A percentile compares a stretch with the other conserved stretches of the same genome.
Evolutionary conservation across 2,113 vertebrate species (phyloP).

Genomic region (Varanus salvator): DNA sequence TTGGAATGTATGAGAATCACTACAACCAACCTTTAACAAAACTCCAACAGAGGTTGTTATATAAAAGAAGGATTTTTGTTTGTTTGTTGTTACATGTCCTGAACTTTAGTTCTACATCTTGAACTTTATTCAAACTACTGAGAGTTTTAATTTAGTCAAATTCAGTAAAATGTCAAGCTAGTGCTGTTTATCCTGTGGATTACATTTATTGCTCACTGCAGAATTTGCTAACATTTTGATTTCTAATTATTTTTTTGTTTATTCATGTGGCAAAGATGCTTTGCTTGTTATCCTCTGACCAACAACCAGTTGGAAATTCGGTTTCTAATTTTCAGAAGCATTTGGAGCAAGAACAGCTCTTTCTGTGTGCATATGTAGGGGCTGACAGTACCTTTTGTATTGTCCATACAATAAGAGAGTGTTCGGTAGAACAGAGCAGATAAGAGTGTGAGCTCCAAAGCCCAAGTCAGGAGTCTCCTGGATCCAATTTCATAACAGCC

Average conservation of each 20-base stretch:
- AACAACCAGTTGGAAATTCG: conserved; percentile 64
- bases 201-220: conserved; percentile 71
- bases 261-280: conserved; percentile 70
- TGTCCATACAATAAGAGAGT: background rate
- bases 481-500: background rate
- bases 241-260: conserved; percentile 77
- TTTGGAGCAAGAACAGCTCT: conserved; percentile 60
- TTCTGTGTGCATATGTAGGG: conserved; percentile 21
- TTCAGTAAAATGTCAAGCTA: conserved; percentile 76
- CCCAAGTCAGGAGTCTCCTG: background rate
- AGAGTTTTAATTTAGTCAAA: conserved; percentile 72
- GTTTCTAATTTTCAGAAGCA: conserved; percentile 61
- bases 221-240: conserved; percentile 73
- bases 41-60: conserved; percentile 34
- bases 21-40: conserved; percentile 41
- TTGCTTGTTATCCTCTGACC: conserved; percentile 69
- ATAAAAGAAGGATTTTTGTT: conserved; percentile 57
- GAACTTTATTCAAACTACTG: conserved; percentile 73
- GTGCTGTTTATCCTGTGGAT: conserved; percentile 73
- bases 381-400: conserved; percentile 28
- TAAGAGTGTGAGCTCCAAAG: background rate
- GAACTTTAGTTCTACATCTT: conserved; percentile 72
- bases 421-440: background rate
- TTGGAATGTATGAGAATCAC: conserved; percentile 10
- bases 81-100: conserved; percentile 66